phyloP scores from a whole-genome alignment of 1,140 invertebrate genomes.

The Holotrichia oblita region DNA sequence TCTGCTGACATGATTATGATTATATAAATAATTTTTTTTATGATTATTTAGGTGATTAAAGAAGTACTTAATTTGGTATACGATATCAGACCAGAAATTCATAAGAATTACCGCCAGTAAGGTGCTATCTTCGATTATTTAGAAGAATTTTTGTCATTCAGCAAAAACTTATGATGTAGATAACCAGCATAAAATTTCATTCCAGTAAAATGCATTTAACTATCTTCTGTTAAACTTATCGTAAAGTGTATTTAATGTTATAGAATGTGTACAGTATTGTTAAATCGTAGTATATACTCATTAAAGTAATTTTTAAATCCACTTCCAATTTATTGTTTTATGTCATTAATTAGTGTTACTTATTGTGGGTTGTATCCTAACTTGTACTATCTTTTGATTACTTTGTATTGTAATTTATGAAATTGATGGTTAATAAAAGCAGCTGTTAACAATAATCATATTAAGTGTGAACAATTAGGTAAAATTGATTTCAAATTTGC shows the following conservation, averaged over 20 bases:
- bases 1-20: too few species aligned
- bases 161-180: neutral
- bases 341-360: too few species aligned
- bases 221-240: neutral
- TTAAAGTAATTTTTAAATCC: constrained; percentile 28
- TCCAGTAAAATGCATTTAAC: constrained; percentile 32
- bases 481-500: too few species aligned
- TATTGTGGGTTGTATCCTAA: too few species aligned
- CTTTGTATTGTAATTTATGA: too few species aligned
- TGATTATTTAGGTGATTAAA: constrained; percentile 77
- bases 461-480: too few species aligned
- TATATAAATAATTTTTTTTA: constrained; percentile 37
- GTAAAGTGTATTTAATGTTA: constrained; percentile 21
- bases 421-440: too few species aligned
- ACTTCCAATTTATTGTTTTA: neutral
- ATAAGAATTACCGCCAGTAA: constrained; percentile 77
- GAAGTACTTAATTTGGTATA: constrained; percentile 86
- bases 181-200: constrained; percentile 1
- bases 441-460: too few species aligned
- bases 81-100: constrained; percentile 89
- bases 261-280: constrained; percentile 42
- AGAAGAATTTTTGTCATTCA: constrained; percentile 20
- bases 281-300: constrained; percentile 25
- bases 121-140: neutral
- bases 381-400: too few species aligned